phyloP scores from a whole-genome alignment of 2,797 vertebrate genomes.

The Lacerta viridis region DNA sequence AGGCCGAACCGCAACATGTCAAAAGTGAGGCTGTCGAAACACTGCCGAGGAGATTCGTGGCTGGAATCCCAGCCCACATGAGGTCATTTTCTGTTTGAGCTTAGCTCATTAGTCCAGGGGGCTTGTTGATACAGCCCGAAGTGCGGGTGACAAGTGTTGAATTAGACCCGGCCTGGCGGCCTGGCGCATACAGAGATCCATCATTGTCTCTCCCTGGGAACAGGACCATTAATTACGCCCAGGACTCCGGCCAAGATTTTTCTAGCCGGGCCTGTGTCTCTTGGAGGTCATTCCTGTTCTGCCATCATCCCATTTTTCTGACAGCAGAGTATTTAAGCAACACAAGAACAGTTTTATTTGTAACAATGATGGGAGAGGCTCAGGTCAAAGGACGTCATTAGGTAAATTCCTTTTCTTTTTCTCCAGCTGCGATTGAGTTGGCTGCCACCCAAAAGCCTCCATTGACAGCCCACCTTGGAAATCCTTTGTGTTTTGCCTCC shows the following conservation, averaged over 20 bases:
- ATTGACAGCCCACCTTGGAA: constrained; percentile 40
- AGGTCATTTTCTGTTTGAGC: constrained; percentile 70
- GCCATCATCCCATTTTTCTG: constrained; percentile 42
- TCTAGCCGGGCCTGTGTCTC: constrained; percentile 52
- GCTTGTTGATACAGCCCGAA: constrained; percentile 69
- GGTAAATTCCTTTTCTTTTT: constrained; percentile 57
- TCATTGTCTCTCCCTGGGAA: constrained; percentile 70
- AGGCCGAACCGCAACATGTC: fast-evolving
- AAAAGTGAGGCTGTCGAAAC: constrained; percentile 28
- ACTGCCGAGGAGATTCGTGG: constrained; percentile 60
- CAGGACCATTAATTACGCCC: constrained; percentile 60
- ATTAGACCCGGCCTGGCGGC: constrained; percentile 53
- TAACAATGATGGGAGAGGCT: constrained; percentile 55
- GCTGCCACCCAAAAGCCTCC: constrained; percentile 24
- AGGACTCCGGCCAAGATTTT: constrained; percentile 1
- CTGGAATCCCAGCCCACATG: constrained; percentile 63
- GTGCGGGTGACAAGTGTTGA: constrained; percentile 76
- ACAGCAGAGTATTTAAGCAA: constrained; percentile 56
- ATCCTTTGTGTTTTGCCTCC: constrained; percentile 27
- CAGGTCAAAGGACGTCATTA: constrained; percentile 57
- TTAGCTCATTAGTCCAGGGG: constrained; percentile 65
- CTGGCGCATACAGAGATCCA: constrained; percentile 44
- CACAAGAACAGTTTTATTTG: constrained; percentile 46
- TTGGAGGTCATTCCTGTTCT: constrained; percentile 60
- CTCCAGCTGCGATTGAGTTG: constrained; percentile 28